phyloP scores from a whole-genome alignment of 2,888 invertebrate genomes.

The Morpho achilles region DNA sequence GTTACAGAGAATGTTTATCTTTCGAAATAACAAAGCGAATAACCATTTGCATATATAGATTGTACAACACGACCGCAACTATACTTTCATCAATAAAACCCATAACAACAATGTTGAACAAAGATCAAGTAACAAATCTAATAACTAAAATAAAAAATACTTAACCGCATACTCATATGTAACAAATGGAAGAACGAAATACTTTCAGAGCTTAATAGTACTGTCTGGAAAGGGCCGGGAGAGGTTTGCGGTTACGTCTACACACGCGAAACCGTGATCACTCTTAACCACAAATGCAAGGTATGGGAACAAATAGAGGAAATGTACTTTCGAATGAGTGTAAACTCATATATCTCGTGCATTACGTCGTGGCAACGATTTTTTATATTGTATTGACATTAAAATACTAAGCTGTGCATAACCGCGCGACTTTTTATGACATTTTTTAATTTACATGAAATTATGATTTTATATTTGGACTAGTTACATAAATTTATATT shows the following conservation, averaged over 20 bases:
- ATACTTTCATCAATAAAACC: background rate
- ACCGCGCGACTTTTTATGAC: too few species aligned
- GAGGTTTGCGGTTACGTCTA: conserved; percentile 43
- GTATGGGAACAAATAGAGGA: conserved; percentile 20
- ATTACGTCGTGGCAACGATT: background rate
- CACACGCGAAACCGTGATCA: conserved; percentile 37
- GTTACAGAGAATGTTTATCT: background rate
- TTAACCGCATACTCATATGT: conserved; percentile 12
- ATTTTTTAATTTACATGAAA: too few species aligned
- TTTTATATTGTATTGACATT: background rate
- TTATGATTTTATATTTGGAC: too few species aligned
- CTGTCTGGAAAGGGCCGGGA: conserved; percentile 16
- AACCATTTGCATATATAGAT: background rate
- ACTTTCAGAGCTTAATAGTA: conserved; percentile 13
- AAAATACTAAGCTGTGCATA: too few species aligned
- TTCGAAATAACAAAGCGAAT: background rate
- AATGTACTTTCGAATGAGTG: conserved; percentile 19
- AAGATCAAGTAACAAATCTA: conserved; percentile 1
- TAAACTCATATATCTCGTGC: conserved; percentile 5
- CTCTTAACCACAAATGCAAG: conserved; percentile 28
- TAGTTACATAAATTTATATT: too few species aligned
- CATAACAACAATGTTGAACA: background rate
- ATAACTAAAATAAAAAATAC: conserved; percentile 12
- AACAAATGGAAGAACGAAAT: conserved; percentile 14
- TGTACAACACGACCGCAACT: background rate